Evolutionary conservation across 2,113 vertebrate species (phyloP).

Genomic region (Cichladusa arquata): DNA sequence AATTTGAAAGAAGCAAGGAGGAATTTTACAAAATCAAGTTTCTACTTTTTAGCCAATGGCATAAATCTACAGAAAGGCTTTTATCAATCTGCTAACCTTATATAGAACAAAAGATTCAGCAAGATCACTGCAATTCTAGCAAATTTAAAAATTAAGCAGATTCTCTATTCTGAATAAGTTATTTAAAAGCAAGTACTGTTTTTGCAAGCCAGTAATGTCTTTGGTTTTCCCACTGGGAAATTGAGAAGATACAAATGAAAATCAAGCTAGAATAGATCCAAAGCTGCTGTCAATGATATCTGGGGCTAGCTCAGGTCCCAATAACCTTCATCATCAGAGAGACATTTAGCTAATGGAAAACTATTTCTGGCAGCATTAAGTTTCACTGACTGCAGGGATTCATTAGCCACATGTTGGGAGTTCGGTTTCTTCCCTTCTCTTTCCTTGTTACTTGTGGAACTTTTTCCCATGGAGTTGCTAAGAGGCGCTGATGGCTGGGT

Average conservation of each 20-base stretch:
- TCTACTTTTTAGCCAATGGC: background rate
- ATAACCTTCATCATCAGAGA: background rate
- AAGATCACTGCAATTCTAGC: background rate
- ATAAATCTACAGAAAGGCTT: background rate
- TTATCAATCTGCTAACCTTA: background rate
- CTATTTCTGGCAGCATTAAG: background rate
- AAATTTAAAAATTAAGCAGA: background rate
- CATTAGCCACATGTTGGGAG: background rate
- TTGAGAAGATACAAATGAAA: background rate
- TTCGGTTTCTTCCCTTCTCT: too few relatives aligned
- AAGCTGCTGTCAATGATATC: background rate
- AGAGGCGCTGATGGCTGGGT: too few relatives aligned
- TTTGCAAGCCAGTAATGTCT: background rate
- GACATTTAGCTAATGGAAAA: background rate
- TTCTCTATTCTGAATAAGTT: background rate
- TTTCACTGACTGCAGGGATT: background rate
- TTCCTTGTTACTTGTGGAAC: too few relatives aligned
- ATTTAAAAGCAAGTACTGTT: background rate
- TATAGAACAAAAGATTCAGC: background rate
- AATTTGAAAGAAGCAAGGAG: background rate
- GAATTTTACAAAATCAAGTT: background rate
- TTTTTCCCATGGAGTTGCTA: too few relatives aligned
- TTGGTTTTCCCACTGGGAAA: background rate
- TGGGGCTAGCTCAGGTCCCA: background rate
- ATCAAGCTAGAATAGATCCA: background rate